Evolutionary conservation across 2,888 invertebrate genomes (phyloP), one percentile per base, ranked within the genome.

Genomic region (Scaptomyza flava): DNA sequence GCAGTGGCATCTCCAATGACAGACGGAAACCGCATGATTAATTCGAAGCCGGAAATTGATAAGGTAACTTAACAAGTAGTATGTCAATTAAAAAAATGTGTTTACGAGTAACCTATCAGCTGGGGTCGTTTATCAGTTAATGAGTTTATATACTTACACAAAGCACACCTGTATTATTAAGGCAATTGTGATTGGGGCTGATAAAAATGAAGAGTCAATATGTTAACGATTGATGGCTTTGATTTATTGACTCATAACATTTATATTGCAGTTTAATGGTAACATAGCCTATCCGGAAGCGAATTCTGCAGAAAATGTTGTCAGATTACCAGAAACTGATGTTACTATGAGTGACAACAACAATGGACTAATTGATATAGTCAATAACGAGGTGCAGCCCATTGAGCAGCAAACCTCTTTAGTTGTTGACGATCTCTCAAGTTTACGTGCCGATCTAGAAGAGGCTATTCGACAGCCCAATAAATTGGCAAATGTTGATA

Each of bases 301-400:
- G 7, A 75, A 79, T 36, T 72, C 74, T 3, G 74, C 58, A 38
- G 86, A 90, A 53, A 83, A 83, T 50, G 87, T 76, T 17, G 87
- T 60, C 6, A 81, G 83, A 30, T 48, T 84, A 7, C 87, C 88
- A 8, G 88, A 90, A 60, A 76, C 76, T 0, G 72, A 65, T 31
- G 72, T 27, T 4, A 65, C 53, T 33, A 68, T 31, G 14, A 71
- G 56, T 56, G 62, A 70, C 2, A 69, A 59, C 31, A 30, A 17
- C 9, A 72, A 74, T 53, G 61, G 48, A 0, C 1, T 60, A 31
- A 76, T 84, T n/a, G 80, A 82, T 41, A 83, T 81, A 5, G 57
- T 84, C 1, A 84, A 86, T 53, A 85, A 87, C 53, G 70, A 73
- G 7, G 89, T 87, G 8, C 72, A 72, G 30, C 77, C 79, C 9